Evolutionary conservation across 2,113 vertebrate genomes (phyloP), one percentile per base, ranked within the genome.

Genomic region (Hymenochirus boettgeri): DNA sequence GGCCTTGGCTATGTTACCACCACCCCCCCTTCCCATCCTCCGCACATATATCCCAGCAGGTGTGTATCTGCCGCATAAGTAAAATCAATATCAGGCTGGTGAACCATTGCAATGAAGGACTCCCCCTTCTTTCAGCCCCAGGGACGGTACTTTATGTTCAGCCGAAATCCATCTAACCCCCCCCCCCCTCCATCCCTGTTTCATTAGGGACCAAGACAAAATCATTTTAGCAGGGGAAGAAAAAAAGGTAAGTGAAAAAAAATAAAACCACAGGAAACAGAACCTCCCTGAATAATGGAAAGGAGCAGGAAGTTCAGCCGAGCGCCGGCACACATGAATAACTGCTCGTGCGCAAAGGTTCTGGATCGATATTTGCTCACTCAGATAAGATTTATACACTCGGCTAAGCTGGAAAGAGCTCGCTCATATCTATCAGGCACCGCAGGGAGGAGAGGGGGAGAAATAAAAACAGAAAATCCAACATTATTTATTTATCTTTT

Each of bases 311-410:
- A 24, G 57, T 42, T 24, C 22, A 45, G 22, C 29, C 6, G 3
- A 37, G 51, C 24, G 33, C 25, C 22, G 63, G 54, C 17, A 17
- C 45, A 50, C 54, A 23, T 50, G 42, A 57, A 19, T 47, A 12
- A 7, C 54, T n/a, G n/a, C n/a, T 37, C 4, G 21, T 17, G 2
- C n/a, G 3, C 17, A n/a, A 46, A 8, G 52, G 10, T 55, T 31
- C 26, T 7, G 42, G 51, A 65, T 65, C 42, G 31, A 65, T 65
- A 47, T 57, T 65, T 48, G 25, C 29, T 50, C 53, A 24, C 23
- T 50, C 52, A 56, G 52, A n/a, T 26, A 42, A 46, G 54, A 65
- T 56, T 56, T 56, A 46, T 46, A 47, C 7, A 33, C 52, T 35
- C 12, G 21, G 31, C 26, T 33, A 24, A 48, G 58, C 60, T 61